phyloP scores from a whole-genome alignment of 2,888 invertebrate genomes.

The Drepanosiphum platanoidis region DNA sequence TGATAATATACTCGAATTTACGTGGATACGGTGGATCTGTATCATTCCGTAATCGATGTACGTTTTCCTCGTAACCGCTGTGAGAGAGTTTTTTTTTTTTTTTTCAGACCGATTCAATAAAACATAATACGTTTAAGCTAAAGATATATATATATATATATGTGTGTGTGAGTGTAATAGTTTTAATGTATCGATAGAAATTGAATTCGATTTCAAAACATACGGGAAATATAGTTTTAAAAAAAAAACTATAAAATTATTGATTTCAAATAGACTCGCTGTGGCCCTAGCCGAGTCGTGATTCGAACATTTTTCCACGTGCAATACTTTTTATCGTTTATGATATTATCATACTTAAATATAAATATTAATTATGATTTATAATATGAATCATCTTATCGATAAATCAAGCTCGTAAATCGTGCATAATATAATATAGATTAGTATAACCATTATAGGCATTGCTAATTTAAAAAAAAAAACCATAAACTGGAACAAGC shows the following conservation, averaged over 20 bases:
- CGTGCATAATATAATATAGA: too few species aligned
- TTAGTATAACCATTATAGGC: too few species aligned
- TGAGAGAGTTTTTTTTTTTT: neutral
- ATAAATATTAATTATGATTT: too few species aligned
- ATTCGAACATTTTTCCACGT: neutral
- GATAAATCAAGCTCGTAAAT: too few species aligned
- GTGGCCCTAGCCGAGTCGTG: neutral
- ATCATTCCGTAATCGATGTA: conserved; percentile 5
- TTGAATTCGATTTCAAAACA: neutral
- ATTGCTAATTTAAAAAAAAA: too few species aligned
- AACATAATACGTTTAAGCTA: neutral
- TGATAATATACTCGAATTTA: conserved; percentile 7
- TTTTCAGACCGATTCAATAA: neutral
- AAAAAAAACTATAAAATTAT: neutral
- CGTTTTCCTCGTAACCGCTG: neutral
- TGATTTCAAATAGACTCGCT: neutral
- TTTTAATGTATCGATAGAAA: neutral
- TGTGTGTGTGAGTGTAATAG: too few species aligned
- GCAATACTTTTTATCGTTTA: too few species aligned
- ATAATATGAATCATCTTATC: too few species aligned
- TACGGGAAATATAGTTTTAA: neutral
- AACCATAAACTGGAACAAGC: too few species aligned
- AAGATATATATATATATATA: neutral
- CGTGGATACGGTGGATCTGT: neutral
- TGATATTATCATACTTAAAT: too few species aligned